These are phyloP conservation scores for Thinocorus orbignyianus DNA, from an alignment of 2,113 vertebrate genomes.

Conservation along the genomic window DNA sequence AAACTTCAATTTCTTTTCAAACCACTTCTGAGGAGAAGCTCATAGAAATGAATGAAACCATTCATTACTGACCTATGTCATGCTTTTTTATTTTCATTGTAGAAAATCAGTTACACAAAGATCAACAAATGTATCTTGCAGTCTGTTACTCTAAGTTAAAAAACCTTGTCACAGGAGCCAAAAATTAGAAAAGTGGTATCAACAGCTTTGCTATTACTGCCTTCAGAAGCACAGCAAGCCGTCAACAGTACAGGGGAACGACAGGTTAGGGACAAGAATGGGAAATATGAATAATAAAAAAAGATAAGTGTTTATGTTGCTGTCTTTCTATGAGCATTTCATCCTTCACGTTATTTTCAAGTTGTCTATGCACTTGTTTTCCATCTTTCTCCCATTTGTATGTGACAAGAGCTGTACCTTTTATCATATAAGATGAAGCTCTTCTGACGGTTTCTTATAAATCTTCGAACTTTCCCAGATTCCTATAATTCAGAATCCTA, in stretches of 20 bases:
- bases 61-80: not conserved
- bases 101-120: not conserved
- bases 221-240: not conserved
- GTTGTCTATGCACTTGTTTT: not conserved
- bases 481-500: not conserved
- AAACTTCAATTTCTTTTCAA: slow-evolving; percentile 47
- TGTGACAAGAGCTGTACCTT: not conserved
- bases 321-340: not conserved
- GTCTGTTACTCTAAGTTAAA: not conserved
- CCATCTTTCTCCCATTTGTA: not conserved
- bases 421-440: not conserved
- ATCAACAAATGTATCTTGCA: not conserved
- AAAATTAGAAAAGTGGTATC: not conserved
- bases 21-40: not conserved
- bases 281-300: not conserved
- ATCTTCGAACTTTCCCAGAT: not conserved
- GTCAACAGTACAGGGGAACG: not conserved
- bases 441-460: not conserved
- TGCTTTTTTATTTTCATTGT: not conserved
- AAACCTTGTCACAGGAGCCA: not conserved
- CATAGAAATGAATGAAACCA: not conserved
- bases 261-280: not conserved
- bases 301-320: not conserved
- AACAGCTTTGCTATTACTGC: not conserved
- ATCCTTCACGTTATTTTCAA: not conserved